A percentile compares a stretch with the other conserved stretches of the same genome.
Evolutionary conservation across 2,113 vertebrate species (phyloP).

Genomic region (Tragulus kanchil): DNA sequence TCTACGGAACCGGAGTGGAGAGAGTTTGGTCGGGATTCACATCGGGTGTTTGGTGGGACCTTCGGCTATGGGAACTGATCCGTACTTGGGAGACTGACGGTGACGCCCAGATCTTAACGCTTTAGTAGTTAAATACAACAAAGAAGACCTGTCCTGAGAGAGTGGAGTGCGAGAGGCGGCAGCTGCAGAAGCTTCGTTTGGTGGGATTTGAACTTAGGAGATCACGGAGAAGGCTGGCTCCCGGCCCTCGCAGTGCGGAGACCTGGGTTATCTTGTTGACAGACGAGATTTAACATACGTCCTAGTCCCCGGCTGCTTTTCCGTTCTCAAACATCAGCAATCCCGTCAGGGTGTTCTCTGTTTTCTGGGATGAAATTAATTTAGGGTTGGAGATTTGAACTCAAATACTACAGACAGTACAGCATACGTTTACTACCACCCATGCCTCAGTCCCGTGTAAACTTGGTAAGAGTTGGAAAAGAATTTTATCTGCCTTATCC

Average conservation of each 20-base stretch:
- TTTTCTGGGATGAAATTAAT: not conserved
- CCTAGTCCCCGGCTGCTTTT: not conserved
- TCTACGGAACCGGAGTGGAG: not conserved
- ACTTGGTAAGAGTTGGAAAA: not conserved
- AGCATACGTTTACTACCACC: not conserved
- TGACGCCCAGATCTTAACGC: not conserved
- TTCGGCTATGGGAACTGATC: not conserved
- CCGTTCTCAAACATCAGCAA: not conserved
- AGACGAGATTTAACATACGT: accelerated
- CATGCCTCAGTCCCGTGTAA: too few species aligned
- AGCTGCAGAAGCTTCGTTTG: not conserved
- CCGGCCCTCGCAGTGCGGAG: not conserved
- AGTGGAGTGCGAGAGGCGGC: not conserved
- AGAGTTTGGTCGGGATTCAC: not conserved
- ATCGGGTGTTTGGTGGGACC: not conserved
- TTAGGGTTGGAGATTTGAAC: not conserved
- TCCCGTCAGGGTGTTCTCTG: not conserved
- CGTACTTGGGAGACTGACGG: not conserved
- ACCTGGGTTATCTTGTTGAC: not conserved
- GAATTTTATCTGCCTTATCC: not conserved
- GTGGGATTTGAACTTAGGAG: not conserved
- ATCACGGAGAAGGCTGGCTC: too few species aligned
- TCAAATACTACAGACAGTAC: not conserved
- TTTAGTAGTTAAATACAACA: not conserved
- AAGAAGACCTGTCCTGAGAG: not conserved